Evolutionary conservation across 1,140 invertebrate genomes (phyloP).

Genomic region (Drosophila quadrilineata): DNA sequence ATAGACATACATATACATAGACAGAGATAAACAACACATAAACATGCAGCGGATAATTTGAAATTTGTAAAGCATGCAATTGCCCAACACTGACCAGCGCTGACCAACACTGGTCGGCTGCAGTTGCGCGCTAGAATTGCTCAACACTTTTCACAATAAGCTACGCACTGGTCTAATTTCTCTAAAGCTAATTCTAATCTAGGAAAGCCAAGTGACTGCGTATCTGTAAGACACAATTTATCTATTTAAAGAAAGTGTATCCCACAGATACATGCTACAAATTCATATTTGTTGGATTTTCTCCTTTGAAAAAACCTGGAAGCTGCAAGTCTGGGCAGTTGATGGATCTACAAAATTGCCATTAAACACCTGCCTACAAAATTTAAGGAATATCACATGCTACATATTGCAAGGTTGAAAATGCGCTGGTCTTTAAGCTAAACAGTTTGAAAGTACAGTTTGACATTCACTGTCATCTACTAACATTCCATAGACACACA

Average conservation of each 20-base stretch:
- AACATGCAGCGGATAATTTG: constrained; percentile 57
- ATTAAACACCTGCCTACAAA: constrained; percentile 10
- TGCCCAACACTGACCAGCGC: constrained; percentile 40
- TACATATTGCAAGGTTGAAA: no score
- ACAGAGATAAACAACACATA: constrained; percentile 54
- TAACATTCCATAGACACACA: no score
- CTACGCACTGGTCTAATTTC: constrained; percentile 42
- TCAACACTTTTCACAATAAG: constrained; percentile 64
- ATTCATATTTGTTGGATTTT: constrained; percentile 10
- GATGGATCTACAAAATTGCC: constrained; percentile 78
- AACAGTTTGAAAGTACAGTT: no score
- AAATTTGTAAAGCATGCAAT: constrained; percentile 56
- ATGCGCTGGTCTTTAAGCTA: no score
- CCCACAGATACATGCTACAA: constrained; percentile 50
- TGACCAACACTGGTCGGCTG: constrained; percentile 15
- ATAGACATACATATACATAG: constrained; percentile 46
- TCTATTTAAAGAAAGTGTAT: constrained; percentile 54
- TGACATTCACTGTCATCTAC: no score
- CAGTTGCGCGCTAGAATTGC: constrained; percentile 28
- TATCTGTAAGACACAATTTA: constrained; percentile 66
- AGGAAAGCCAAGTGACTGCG: constrained; percentile 34
- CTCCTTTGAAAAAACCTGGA: constrained; percentile 70
- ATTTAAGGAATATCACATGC: background rate
- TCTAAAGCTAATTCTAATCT: constrained; percentile 55
- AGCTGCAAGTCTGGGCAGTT: constrained; percentile 81